Evolutionary conservation across 2,797 vertebrate genomes (phyloP), one percentile per base, ranked within the genome.

Genomic region (Notoglanidium macrostoma): DNA sequence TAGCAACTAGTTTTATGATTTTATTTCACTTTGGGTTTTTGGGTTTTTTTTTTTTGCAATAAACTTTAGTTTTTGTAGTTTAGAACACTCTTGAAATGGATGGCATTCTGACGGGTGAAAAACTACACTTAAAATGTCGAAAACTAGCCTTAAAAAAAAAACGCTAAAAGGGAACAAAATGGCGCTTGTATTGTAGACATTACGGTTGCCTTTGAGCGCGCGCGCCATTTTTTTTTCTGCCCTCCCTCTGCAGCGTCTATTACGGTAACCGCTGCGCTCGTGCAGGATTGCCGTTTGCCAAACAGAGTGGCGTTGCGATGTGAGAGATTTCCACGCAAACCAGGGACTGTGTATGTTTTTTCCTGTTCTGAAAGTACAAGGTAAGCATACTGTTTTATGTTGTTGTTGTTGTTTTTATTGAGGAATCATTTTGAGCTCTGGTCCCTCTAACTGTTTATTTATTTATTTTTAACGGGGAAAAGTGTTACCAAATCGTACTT

Each of bases 201-300:
- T 85, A 85, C 83, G 87, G 84, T 88, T 57, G 5, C 10, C 46
- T 6, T 32, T 61, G 35, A 65, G 29, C 5, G 29, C 55, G 6
- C n/a, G 74, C 79, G 80, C 84, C 74, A 77, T 78, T 61, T 26
- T 21, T 0, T 5, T 5, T 49, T 0, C 79, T 23, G n/a, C n/a
- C n/a, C n/a, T n/a, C n/a, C 26, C 7, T 1, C 46, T 89, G 54
- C 81, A 72, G 10, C 1, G 7, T 40, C 1, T 3, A n/a, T 88
- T 90, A 90, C 90, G 90, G 90, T 90, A 89, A 72, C 23, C 11
- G 74, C 32, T 29, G 29, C 49, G 55, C 76, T 89, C 70, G 87
- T 86, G 88, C 65, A 79, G 70, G 77, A 85, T 73, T 61, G 82
- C 72, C 77, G 77, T 54, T 84, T 86, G 83, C 72, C 78, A 79